Evolutionary conservation across 2,113 vertebrate species (phyloP).

Genomic region (Bucco capensis): DNA sequence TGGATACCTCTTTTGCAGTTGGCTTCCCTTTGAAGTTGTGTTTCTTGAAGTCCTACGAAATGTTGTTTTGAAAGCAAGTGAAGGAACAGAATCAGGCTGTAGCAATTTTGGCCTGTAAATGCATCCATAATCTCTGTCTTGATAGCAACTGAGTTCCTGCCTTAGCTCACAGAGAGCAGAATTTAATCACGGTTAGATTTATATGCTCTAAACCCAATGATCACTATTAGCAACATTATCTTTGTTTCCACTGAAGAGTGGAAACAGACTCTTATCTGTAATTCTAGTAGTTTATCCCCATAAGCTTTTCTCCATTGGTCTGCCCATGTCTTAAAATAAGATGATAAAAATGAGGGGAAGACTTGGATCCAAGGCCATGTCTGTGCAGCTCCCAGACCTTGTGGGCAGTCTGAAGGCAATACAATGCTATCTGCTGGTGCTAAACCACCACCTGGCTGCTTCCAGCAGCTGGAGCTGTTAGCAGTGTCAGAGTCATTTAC

Average conservation of each 20-base stretch:
- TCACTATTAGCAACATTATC: background rate
- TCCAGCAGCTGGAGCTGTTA: background rate
- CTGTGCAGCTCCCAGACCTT: background rate
- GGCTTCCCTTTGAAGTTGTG: background rate
- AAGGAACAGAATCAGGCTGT: background rate
- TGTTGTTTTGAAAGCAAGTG: background rate
- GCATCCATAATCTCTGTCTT: background rate
- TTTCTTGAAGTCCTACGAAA: background rate
- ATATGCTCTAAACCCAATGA: background rate
- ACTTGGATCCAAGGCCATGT: background rate
- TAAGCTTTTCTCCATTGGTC: background rate
- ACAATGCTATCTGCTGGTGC: background rate
- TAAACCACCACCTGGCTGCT: background rate
- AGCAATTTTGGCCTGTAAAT: background rate
- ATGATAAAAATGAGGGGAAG: background rate
- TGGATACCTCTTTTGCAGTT: background rate
- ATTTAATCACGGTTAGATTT: slow-evolving; percentile 1
- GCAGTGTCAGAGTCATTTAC: background rate
- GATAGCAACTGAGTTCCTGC: background rate
- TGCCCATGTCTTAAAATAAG: background rate
- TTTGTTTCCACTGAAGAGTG: background rate
- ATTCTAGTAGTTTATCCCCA: background rate
- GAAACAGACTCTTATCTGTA: background rate
- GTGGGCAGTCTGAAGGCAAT: background rate
- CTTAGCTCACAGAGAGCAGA: background rate